These are phyloP conservation scores for Phymanthus crucifer DNA, from an alignment of 92 coral and sea anemone genomes.

Conservation along the genomic window DNA sequence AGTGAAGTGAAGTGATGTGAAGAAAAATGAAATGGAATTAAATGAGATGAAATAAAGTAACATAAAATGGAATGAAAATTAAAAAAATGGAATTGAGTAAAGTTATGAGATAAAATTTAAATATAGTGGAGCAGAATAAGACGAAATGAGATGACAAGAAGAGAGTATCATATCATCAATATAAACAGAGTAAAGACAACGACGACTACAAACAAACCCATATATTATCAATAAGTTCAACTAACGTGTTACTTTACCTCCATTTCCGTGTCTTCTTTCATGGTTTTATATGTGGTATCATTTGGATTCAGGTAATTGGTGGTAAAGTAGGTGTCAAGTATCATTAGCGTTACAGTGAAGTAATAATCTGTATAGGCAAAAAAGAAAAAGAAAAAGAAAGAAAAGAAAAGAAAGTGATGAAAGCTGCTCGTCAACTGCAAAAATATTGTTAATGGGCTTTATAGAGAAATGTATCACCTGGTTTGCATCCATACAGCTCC, in stretches of 20 bases:
- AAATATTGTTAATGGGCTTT: neutral
- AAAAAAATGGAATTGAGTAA: no score
- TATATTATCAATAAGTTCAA: no score
- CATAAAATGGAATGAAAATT: no score
- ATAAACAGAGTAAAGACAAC: no score
- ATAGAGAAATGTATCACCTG: conserved; percentile 38
- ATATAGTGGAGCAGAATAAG: no score
- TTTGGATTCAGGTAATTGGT: conserved; percentile 41
- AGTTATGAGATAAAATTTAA: no score
- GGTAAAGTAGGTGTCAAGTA: conserved; percentile 37
- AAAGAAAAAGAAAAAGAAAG: neutral
- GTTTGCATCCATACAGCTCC: conserved; percentile 71
- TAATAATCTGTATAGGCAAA: conserved; percentile 48
- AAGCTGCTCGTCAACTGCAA: neutral
- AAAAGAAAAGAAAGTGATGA: neutral
- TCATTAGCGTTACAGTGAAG: conserved; percentile 54
- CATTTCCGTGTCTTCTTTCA: conserved; percentile 36
- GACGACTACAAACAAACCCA: no score
- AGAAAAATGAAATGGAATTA: no score
- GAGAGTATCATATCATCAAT: no score
- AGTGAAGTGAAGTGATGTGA: no score
- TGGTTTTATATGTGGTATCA: conserved; percentile 18
- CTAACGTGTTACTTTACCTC: conserved; percentile 65
- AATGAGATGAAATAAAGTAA: no score
- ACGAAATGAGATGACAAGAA: no score